These are phyloP conservation scores for Calonectris borealis DNA, from an alignment of 2,113 vertebrate species.

Conservation along the genomic window DNA sequence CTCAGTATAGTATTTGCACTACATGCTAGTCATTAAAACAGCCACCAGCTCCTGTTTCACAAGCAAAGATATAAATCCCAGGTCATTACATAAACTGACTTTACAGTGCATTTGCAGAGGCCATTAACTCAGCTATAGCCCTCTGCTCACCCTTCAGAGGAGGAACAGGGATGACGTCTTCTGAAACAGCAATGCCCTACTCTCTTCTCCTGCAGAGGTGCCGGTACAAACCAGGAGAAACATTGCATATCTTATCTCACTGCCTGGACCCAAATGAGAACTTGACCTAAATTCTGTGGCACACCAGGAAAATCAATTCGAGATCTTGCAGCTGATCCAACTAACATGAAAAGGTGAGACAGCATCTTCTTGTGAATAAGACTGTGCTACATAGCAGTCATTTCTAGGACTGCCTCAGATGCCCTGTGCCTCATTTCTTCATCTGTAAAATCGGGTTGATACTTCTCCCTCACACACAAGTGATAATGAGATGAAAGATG, in stretches of 20 bases:
- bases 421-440: not conserved
- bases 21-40: not conserved
- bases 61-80: conserved; percentile 1
- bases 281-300: not conserved
- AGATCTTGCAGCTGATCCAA: not conserved
- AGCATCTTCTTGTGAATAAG: not conserved
- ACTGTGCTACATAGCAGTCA: not conserved
- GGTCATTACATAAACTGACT: conserved; percentile 7
- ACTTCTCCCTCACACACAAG: not conserved
- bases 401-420: not conserved
- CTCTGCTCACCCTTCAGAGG: not conserved
- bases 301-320: not conserved
- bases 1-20: not conserved
- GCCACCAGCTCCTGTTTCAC: not conserved
- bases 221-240: not conserved
- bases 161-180: not conserved
- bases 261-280: not conserved
- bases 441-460: not conserved
- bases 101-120: not conserved
- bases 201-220: not conserved
- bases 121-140: not conserved
- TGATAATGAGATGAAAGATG: not conserved
- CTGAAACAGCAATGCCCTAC: not conserved
- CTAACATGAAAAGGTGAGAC: not conserved
- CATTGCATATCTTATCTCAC: not conserved